Percentiles rank a stretch among this genome's conserved stretches.
Conservation (phyloP, 30 jellyfish, hydroid and myxozoan genomes). For the Rhopilema esculentum region DNA sequence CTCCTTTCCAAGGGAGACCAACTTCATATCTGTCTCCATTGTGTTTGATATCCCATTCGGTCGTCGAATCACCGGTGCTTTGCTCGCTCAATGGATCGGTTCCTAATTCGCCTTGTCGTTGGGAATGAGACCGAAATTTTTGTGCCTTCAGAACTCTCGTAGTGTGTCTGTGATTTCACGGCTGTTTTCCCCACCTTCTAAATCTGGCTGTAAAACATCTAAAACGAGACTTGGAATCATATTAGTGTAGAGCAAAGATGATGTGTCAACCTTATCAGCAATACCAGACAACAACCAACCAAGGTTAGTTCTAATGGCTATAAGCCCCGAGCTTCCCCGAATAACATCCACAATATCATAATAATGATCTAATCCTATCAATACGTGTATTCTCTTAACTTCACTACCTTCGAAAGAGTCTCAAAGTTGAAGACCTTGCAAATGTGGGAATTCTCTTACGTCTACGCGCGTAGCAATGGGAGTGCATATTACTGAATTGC, state of each 20-base stretch:
- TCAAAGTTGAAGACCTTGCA: conserved; percentile 9
- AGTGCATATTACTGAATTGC: conserved; percentile 29
- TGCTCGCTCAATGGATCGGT: background rate
- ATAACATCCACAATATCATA: conserved; percentile 11
- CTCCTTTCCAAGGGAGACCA: conserved; percentile 66
- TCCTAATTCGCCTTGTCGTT: background rate
- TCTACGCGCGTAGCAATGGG: conserved; percentile 26
- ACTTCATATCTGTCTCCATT: conserved; percentile 52
- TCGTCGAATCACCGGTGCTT: background rate
- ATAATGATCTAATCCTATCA: conserved; percentile 33
- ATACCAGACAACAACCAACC: conserved; percentile 34
- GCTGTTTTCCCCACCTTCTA: background rate
- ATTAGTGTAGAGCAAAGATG: background rate
- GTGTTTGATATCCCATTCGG: conserved; percentile 17
- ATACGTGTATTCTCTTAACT: conserved; percentile 18
- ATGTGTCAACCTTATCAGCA: background rate
- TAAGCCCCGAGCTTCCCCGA: conserved; percentile 33
- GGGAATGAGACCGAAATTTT: conserved; percentile 1
- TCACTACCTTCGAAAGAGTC: background rate
- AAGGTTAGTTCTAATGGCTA: conserved; percentile 8
- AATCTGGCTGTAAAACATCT: background rate
- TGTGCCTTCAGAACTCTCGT: conserved; percentile 47
- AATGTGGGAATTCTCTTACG: conserved; percentile 10
- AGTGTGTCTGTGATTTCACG: conserved; percentile 20
- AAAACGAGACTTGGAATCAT: conserved; percentile 11